Evolutionary conservation across 2,888 invertebrate species (phyloP).

Genomic region (Cetonia aurata): DNA sequence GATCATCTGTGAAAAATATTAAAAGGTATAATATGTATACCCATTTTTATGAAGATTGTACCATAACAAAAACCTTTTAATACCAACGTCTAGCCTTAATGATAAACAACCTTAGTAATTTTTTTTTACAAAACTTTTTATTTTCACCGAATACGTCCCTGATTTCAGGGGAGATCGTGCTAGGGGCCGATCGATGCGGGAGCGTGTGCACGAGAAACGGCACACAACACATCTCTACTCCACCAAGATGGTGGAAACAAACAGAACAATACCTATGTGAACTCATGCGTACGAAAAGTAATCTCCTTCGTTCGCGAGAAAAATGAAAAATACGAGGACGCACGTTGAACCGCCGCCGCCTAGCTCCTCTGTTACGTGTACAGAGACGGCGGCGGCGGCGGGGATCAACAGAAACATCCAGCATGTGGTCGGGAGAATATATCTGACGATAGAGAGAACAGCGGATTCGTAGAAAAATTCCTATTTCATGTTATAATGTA

Average conservation of each 20-base stretch:
- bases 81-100: too few species aligned
- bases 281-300: slow-evolving; percentile 63
- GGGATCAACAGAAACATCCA: slow-evolving; percentile 13
- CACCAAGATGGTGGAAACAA: slow-evolving; percentile 65
- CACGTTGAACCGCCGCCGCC: slow-evolving; percentile 31
- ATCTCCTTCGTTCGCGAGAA: slow-evolving; percentile 52
- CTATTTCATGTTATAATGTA: slow-evolving; percentile 9
- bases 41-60: too few species aligned
- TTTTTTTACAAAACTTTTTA: not conserved
- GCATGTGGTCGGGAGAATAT: slow-evolving; percentile 5
- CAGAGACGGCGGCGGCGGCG: slow-evolving; percentile 16
- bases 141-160: slow-evolving; percentile 27
- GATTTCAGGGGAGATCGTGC: slow-evolving; percentile 47
- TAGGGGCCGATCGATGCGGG: slow-evolving; percentile 59
- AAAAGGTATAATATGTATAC: too few species aligned
- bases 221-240: slow-evolving; percentile 63
- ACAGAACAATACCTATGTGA: slow-evolving; percentile 64
- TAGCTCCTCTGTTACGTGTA: slow-evolving; percentile 13
- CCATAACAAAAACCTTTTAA: too few species aligned
- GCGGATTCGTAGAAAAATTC: slow-evolving; percentile 6
- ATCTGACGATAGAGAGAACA: too few species aligned
- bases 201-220: slow-evolving; percentile 52
- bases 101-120: not conserved
- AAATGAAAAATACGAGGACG: slow-evolving; percentile 45
- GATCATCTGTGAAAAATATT: too few species aligned